Base-by-base conservation (phyloP, 2,113 vertebrate species). In the Carollia perspicillata region DNA sequence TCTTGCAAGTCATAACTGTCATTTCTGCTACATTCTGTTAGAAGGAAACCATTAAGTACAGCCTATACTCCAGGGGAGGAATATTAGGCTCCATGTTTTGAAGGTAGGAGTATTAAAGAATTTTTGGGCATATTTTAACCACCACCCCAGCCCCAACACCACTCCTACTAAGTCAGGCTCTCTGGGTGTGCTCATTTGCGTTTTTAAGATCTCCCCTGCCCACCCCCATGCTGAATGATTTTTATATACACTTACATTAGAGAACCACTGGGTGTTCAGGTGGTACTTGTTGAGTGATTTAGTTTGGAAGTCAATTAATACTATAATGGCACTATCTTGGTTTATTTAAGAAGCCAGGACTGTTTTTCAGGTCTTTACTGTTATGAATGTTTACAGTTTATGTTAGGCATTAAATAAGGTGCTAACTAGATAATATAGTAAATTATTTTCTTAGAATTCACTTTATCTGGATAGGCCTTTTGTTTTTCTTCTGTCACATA, bases 291-390 rank as follows among this genome's bases (percentile, higher is more conserved):
- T 63, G 83, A 83, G 37, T 90, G 78, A 89, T 95, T 96, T 91
- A 97, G 91, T 97, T 63, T 96, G 22, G 60, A 96, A 97, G 94
- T 94, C 94, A 98, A 93, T 79, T 51, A 77, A 26, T 47, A 51
- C 35, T 71, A 49, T 74, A 42, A 92, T 92, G 95, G 65, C 51
- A 87, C n/a, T 79, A 65, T 84, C 23, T 12, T 8, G 37, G 0
- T 87, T 96, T 66, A 92, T 71, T 89, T 2, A 95, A 97, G 94
- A 97, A 85, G 47, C 66, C 71, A 77, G 72, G 97, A 60, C 77
- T 80, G 37, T 95, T 97, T 96, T 92, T 0, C 28, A 49, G 13
- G 0, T 16, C 79, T 94, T 97, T 83, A 71, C 65, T 58, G 42
- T 95, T 97, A 85, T 65, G 20, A 4, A 55, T 95, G 33, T 86